phyloP scores from a whole-genome alignment of 2,888 invertebrate genomes.

The Dasysyrphus albostriatus region DNA sequence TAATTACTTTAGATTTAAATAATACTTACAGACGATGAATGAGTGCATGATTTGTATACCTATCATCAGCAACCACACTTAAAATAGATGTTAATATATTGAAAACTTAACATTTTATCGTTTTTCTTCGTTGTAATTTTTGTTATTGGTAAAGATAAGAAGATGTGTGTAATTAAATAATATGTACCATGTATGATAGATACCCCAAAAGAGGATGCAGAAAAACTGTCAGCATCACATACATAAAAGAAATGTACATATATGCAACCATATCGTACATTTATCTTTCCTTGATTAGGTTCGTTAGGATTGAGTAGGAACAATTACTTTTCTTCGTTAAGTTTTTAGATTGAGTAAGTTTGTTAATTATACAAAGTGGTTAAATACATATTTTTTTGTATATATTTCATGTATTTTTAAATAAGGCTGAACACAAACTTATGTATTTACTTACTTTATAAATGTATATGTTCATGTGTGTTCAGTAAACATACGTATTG shows the following conservation, averaged over 20 bases:
- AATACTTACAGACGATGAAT: not conserved
- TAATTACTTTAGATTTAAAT: slow-evolving; percentile 51
- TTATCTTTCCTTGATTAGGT: not conserved
- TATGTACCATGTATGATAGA: no score
- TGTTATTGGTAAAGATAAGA: not conserved
- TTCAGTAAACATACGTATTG: no score
- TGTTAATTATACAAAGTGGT: not conserved
- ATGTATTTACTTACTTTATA: no score
- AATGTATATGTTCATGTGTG: no score
- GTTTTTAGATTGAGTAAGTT: not conserved
- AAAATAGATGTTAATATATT: not conserved
- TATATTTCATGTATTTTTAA: no score
- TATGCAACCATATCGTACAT: not conserved
- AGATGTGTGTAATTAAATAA: no score
- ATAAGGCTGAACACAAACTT: no score
- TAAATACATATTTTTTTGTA: no score
- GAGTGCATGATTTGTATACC: not conserved
- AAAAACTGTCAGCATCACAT: no score
- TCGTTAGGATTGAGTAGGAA: no score
- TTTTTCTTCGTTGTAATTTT: not conserved
- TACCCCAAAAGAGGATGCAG: not conserved
- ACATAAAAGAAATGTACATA: not conserved
- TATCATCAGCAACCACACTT: no score
- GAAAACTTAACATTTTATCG: not conserved
- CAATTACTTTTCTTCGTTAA: not conserved